A percentile compares a stretch with the other conserved stretches of the same genome.
phyloP scores from a whole-genome alignment of 2,797 vertebrate species.

The Typhlichthys eigenmanni region DNA sequence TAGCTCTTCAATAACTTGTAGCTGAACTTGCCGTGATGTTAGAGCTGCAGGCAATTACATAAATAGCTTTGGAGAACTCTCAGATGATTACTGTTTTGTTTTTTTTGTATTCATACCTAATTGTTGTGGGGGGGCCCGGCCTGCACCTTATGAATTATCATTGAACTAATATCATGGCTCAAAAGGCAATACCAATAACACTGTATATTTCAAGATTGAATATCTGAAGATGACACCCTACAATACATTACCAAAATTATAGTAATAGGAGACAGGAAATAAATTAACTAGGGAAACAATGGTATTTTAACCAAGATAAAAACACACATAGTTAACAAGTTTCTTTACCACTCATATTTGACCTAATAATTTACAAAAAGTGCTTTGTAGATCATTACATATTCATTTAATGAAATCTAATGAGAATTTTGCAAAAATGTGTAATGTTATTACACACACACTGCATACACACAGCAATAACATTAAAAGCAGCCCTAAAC shows the following conservation, averaged over 20 bases:
- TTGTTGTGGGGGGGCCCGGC: conserved; percentile 24
- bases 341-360: conserved; percentile 33
- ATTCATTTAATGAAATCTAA: neutral
- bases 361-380: conserved; percentile 36
- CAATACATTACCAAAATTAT: conserved; percentile 41
- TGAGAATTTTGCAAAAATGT: neutral
- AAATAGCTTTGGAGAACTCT: conserved; percentile 59
- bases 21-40: conserved; percentile 51
- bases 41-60: conserved; percentile 60
- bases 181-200: conserved; percentile 29
- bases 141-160: conserved; percentile 46
- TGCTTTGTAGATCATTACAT: conserved; percentile 16
- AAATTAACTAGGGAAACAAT: conserved; percentile 45
- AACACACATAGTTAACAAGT: conserved; percentile 40
- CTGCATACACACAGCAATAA: too few species aligned
- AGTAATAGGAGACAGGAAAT: conserved; percentile 36
- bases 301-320: conserved; percentile 69
- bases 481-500: too few species aligned
- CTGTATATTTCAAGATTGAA: conserved; percentile 52
- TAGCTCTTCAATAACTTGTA: conserved; percentile 44
- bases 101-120: conserved; percentile 50
- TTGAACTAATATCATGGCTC: conserved; percentile 35
- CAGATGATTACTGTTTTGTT: conserved; percentile 51
- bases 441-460: too few species aligned
- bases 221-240: conserved; percentile 35